These are phyloP conservation scores for Spondyliosoma cantharus DNA, from an alignment of 2,797 vertebrate species.

Conservation along the genomic window DNA sequence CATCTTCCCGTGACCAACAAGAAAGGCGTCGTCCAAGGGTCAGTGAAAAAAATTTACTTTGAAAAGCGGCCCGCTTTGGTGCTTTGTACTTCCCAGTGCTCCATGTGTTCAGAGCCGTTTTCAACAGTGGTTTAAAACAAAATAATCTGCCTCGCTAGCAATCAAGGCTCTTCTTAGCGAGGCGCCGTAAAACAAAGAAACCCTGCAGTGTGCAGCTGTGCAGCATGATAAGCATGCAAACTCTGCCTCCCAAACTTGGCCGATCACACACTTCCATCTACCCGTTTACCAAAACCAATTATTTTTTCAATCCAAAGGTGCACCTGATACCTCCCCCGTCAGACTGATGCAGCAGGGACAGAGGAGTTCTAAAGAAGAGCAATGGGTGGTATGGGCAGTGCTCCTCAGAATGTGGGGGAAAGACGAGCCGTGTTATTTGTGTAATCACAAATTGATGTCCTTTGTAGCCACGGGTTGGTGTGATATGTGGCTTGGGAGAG, in stretches of 20 bases:
- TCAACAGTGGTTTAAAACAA: conserved; percentile 44
- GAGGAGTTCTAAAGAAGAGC: conserved; percentile 57
- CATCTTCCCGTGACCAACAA: conserved; percentile 14
- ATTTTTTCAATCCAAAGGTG: conserved; percentile 75
- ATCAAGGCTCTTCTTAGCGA: conserved; percentile 56
- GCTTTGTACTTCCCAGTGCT: conserved; percentile 14
- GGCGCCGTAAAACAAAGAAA: conserved; percentile 64
- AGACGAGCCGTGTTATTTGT: conserved; percentile 64
- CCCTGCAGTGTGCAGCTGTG: conserved; percentile 68
- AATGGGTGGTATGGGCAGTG: conserved; percentile 51
- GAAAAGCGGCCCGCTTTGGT: conserved; percentile 23
- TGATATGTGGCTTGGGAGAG: conserved; percentile 63
- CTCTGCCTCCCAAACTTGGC: conserved; percentile 62
- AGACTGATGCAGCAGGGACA: conserved; percentile 49
- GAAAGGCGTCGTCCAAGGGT: conserved; percentile 5
- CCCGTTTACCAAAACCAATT: conserved; percentile 77
- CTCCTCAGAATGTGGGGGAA: conserved; percentile 51
- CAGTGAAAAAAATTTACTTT: conserved; percentile 14
- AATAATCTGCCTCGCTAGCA: conserved; percentile 51
- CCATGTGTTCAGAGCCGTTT: conserved; percentile 30
- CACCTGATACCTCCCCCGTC: conserved; percentile 69
- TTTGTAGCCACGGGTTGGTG: conserved; percentile 68
- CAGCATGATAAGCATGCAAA: conserved; percentile 70
- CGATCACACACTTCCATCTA: conserved; percentile 66
- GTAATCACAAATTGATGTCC: conserved; percentile 72